Evolutionary conservation across 2,797 vertebrate genomes (phyloP).

Genomic region (Numenius phaeopus): DNA sequence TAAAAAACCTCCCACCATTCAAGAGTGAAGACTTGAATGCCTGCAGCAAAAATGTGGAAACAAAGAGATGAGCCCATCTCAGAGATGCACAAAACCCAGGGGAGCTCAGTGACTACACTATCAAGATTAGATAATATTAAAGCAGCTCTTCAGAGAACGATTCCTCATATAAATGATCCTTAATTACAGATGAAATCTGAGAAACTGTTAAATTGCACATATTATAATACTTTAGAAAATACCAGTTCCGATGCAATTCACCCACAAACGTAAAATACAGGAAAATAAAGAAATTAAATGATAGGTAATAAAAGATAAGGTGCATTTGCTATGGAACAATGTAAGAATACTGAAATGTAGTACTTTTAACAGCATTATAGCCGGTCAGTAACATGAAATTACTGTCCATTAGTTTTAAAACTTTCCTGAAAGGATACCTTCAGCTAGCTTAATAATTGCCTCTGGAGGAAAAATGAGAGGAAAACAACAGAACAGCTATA

Average conservation of each 20-base stretch:
- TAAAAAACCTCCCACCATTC: not conserved
- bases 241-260: not conserved
- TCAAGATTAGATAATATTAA: not conserved
- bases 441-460: not conserved
- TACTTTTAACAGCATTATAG: not conserved
- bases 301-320: not conserved
- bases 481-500: not conserved
- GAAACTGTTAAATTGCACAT: not conserved
- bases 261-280: not conserved
- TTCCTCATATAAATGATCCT: not conserved
- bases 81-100: not conserved
- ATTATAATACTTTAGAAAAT: not conserved
- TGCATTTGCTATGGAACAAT: not conserved
- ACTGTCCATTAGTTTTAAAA: not conserved
- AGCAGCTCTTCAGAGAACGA: not conserved
- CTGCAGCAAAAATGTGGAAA: not conserved
- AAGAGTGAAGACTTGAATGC: not conserved
- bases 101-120: not conserved
- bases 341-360: not conserved
- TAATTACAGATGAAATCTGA: not conserved
- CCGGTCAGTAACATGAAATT: not conserved
- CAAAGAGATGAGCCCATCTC: not conserved
- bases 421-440: not conserved
- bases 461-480: not conserved
- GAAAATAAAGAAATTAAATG: not conserved